Conservation (phyloP, 2,888 invertebrate species). For the Eledone cirrhosa region DNA sequence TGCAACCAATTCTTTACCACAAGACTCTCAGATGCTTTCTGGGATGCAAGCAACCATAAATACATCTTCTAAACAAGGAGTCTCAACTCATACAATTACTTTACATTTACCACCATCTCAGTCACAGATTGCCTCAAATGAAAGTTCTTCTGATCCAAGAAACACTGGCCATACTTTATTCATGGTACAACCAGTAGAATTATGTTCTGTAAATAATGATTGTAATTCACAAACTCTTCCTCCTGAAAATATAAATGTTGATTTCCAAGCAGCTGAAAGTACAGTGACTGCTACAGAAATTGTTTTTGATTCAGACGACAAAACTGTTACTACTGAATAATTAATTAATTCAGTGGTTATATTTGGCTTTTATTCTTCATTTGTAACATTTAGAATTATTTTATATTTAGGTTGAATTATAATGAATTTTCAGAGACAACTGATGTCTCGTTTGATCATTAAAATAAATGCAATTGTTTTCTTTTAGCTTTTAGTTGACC, state of each 20-base stretch:
- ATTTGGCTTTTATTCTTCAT: background rate
- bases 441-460: too few relatives aligned
- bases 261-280: constrained; percentile 4
- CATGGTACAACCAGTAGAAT: constrained; percentile 24
- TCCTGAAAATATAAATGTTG: background rate
- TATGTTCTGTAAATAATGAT: constrained; percentile 23
- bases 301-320: background rate
- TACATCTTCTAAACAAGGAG: constrained; percentile 43
- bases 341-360: too few relatives aligned
- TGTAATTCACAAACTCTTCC: constrained; percentile 1
- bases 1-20: constrained; percentile 52
- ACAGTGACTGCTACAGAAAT: background rate
- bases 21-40: constrained; percentile 40
- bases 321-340: background rate
- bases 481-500: too few relatives aligned
- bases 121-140: constrained; percentile 26
- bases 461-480: too few relatives aligned
- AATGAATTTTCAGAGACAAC: too few relatives aligned
- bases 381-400: background rate
- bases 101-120: constrained; percentile 46
- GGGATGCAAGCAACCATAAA: constrained; percentile 40
- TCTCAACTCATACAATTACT: constrained; percentile 52
- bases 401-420: too few relatives aligned
- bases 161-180: background rate
- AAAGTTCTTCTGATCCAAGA: background rate